Percentiles rank a stretch among this genome's conserved stretches.
These are phyloP conservation scores for Chinchilla lanigera DNA, from an alignment of 2,113 vertebrate genomes.

Conservation along the genomic window DNA sequence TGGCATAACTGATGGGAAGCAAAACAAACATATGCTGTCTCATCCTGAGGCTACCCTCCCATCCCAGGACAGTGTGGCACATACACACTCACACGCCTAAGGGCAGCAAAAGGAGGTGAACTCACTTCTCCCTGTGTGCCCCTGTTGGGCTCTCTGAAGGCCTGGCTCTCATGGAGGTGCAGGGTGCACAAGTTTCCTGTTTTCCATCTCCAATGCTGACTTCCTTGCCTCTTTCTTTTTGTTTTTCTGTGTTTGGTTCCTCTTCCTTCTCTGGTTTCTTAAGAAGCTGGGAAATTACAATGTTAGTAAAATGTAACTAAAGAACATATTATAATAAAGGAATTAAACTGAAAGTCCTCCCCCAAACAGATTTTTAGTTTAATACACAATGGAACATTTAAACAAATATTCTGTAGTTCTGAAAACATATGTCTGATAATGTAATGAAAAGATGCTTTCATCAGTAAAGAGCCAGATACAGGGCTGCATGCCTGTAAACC, in stretches of 20 bases:
- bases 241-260: slow-evolving; percentile 90
- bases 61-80: not conserved
- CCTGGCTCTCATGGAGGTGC: slow-evolving; percentile 87
- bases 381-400: not conserved
- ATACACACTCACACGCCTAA: not conserved
- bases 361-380: not conserved
- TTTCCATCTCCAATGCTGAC: slow-evolving; percentile 89
- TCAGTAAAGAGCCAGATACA: not conserved
- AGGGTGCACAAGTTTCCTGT: slow-evolving; percentile 88
- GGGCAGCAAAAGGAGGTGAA: not conserved
- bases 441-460: not conserved
- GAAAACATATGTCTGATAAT: not conserved
- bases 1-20: not conserved
- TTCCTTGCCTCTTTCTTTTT: slow-evolving; percentile 92
- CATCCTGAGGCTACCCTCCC: no score
- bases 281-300: slow-evolving; percentile 90
- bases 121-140: slow-evolving; percentile 93
- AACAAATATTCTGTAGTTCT: not conserved
- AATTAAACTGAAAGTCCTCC: not conserved
- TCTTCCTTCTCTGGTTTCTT: slow-evolving; percentile 97
- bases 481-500: not conserved
- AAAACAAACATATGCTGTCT: not conserved
- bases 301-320: slow-evolving; percentile 43
- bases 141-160: slow-evolving; percentile 81
- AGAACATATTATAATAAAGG: not conserved